Conservation (phyloP, 2,888 invertebrate genomes). For the Carcina quercana region DNA sequence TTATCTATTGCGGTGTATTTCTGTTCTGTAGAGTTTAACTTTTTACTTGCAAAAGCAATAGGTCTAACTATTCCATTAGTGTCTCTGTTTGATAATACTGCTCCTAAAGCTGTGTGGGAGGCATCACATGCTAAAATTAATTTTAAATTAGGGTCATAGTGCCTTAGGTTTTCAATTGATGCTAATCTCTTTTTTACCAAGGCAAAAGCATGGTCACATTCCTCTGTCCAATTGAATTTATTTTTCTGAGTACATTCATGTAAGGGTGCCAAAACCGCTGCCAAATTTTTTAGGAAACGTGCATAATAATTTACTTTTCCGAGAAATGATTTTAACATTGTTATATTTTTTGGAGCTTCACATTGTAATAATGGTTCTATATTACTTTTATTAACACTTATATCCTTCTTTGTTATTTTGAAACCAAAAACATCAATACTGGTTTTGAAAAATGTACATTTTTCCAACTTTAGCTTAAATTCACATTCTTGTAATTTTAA, state of each 20-base stretch:
- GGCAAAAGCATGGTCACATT: not conserved
- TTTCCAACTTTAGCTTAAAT: not conserved
- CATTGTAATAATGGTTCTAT: not conserved
- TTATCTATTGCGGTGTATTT: slow-evolving; percentile 18
- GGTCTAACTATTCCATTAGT: slow-evolving; percentile 8
- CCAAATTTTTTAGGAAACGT: not conserved
- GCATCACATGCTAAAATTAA: slow-evolving; percentile 13
- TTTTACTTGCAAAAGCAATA: slow-evolving; percentile 17
- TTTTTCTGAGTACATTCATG: not conserved
- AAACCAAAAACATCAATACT: not conserved
- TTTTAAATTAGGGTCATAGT: slow-evolving; percentile 3
- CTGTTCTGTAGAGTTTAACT: slow-evolving; percentile 12
- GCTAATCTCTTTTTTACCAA: not conserved
- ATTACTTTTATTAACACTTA: not conserved
- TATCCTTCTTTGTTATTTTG: not conserved
- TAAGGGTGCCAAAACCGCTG: not conserved
- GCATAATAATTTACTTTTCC: not conserved
- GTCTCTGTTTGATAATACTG: slow-evolving; percentile 9
- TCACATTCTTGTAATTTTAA: not conserved
- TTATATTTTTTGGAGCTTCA: not conserved
- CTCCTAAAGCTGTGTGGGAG: slow-evolving; percentile 4
- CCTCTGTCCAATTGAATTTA: not conserved
- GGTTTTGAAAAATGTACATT: not conserved
- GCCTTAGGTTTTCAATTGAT: not conserved
- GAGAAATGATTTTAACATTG: not conserved